These are phyloP conservation scores for Calonectris borealis DNA, from an alignment of 2,113 vertebrate genomes.

Conservation along the genomic window DNA sequence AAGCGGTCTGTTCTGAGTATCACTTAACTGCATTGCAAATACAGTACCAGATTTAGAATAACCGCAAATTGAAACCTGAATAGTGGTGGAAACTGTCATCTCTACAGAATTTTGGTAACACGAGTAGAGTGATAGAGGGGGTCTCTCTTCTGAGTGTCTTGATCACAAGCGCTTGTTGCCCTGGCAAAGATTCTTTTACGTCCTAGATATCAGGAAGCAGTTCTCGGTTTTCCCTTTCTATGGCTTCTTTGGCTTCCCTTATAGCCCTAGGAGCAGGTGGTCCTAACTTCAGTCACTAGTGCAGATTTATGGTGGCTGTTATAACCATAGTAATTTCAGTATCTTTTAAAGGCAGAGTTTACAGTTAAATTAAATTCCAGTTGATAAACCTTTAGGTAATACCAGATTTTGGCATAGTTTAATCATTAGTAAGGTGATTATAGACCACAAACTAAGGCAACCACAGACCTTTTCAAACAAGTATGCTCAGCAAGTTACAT, in stretches of 20 bases:
- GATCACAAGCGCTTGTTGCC: neutral
- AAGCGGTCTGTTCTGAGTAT: neutral
- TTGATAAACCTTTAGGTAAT: neutral
- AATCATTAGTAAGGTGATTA: neutral
- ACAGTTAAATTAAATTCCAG: neutral
- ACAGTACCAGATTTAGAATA: conserved; percentile 8
- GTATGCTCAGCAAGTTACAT: neutral
- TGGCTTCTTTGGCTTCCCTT: neutral
- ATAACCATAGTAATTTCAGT: neutral
- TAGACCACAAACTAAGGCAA: neutral
- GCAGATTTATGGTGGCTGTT: neutral
- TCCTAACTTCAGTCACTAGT: neutral
- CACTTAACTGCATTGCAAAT: neutral
- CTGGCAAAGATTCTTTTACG: neutral
- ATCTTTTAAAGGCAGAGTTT: neutral
- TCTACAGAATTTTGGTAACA: conserved; percentile 1
- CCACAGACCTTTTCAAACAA: neutral
- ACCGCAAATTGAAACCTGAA: neutral
- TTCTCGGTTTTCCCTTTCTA: neutral
- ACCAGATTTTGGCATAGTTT: neutral
- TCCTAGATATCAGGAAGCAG: neutral
- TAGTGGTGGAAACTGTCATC: neutral
- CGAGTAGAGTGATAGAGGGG: rapidly evolving
- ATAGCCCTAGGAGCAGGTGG: neutral
- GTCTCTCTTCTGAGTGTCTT: neutral